Conservation (phyloP, 2,797 vertebrate genomes). For the Stomatorhinus walkeri region DNA sequence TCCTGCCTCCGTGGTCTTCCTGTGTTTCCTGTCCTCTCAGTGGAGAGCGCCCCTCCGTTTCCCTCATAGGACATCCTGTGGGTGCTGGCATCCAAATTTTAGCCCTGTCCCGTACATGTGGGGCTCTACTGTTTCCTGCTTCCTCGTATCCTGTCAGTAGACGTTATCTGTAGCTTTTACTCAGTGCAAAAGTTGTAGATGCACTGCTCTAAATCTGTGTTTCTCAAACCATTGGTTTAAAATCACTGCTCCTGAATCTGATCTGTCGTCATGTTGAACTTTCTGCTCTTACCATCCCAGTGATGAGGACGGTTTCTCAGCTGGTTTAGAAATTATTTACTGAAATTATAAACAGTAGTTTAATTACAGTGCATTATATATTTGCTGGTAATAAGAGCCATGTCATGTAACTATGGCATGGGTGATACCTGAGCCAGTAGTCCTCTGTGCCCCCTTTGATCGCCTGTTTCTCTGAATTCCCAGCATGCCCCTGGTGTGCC, state of each 20-base stretch:
- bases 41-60: slow-evolving; percentile 4
- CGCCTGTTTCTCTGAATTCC: slow-evolving; percentile 1
- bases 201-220: background rate
- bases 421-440: background rate
- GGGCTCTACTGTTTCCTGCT: slow-evolving; percentile 25
- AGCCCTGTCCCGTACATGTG: slow-evolving; percentile 8
- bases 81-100: slow-evolving; percentile 22
- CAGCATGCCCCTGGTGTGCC: slow-evolving; percentile 96
- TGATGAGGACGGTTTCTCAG: background rate
- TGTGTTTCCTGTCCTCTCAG: slow-evolving; percentile 20
- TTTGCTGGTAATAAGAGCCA: background rate
- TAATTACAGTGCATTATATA: background rate
- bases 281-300: background rate
- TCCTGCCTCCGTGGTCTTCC: slow-evolving; percentile 19
- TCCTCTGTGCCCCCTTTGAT: background rate
- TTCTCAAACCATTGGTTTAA: no score
- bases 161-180: background rate
- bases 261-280: background rate
- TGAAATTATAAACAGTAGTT: background rate
- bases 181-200: background rate
- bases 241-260: background rate
- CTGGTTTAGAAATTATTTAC: background rate
- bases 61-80: slow-evolving; percentile 17
- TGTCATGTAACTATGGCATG: background rate
- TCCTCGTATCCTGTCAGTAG: background rate